Percentiles rank a stretch among this genome's conserved stretches.
Conservation (phyloP, 1,140 invertebrate species). For the Ectropis grisescens region DNA sequence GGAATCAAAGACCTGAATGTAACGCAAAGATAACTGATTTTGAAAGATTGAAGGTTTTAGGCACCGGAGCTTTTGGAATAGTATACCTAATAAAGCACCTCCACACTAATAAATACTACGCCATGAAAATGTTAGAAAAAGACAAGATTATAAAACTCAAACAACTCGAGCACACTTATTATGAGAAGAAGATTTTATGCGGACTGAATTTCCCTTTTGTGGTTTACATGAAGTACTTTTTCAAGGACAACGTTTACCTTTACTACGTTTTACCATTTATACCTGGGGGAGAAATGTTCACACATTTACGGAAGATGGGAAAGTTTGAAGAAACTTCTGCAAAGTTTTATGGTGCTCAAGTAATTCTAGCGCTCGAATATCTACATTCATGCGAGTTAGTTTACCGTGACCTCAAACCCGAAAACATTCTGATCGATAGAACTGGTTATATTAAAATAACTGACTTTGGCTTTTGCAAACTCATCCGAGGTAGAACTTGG, state of each 20-base stretch:
- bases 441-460: slow-evolving; percentile 87
- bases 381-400: slow-evolving; percentile 91
- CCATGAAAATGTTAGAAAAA: slow-evolving; percentile 94
- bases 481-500: slow-evolving; percentile 89
- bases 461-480: slow-evolving; percentile 96
- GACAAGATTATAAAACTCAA: slow-evolving; percentile 87
- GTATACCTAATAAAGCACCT: slow-evolving; percentile 86
- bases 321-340: slow-evolving; percentile 85
- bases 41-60: slow-evolving; percentile 72
- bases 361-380: slow-evolving; percentile 93
- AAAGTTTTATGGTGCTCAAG: slow-evolving; percentile 94
- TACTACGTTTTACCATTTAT: slow-evolving; percentile 87
- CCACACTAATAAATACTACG: slow-evolving; percentile 77
- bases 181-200: slow-evolving; percentile 88
- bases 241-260: slow-evolving; percentile 89
- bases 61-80: slow-evolving; percentile 91
- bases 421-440: slow-evolving; percentile 93
- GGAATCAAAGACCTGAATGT: slow-evolving; percentile 33
- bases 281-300: slow-evolving; percentile 88
- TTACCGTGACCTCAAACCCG: slow-evolving; percentile 96
- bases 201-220: slow-evolving; percentile 87
- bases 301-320: slow-evolving; percentile 77
- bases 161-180: slow-evolving; percentile 87
- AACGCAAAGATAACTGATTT: slow-evolving; percentile 44
- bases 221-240: slow-evolving; percentile 85